phyloP scores from a whole-genome alignment of 2,113 vertebrate species.

The Pachyramphus minor region DNA sequence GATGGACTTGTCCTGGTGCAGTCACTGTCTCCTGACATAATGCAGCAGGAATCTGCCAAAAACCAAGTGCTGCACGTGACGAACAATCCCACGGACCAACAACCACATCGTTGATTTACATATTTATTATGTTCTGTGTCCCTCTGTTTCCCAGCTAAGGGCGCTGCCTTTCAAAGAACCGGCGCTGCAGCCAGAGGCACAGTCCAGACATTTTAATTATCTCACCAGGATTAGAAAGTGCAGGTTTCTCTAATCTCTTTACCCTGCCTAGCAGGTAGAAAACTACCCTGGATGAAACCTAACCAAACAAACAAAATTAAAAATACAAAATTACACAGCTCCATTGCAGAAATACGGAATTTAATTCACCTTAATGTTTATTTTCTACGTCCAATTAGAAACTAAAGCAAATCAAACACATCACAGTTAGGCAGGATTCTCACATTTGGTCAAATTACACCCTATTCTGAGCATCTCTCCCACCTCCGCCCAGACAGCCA shows the following conservation, averaged over 20 bases:
- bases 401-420: background rate
- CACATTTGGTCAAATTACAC: background rate
- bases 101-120: background rate
- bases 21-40: slow-evolving; percentile 90
- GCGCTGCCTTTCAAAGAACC: background rate
- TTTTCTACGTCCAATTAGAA: background rate
- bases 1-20: slow-evolving; percentile 79
- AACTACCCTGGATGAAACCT: background rate
- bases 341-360: background rate
- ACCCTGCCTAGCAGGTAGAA: background rate
- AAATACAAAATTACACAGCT: background rate
- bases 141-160: background rate
- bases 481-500: background rate
- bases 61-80: background rate
- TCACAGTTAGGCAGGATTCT: background rate
- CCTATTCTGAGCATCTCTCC: background rate
- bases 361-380: background rate
- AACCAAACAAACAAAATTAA: background rate
- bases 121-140: background rate
- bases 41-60: slow-evolving; percentile 58
- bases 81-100: background rate
- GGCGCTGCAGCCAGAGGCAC: background rate
- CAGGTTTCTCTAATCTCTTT: background rate
- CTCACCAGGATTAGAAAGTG: background rate
- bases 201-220: background rate